Conservation (phyloP, 2,797 vertebrate species). For the Coranthus polyacanthus region DNA sequence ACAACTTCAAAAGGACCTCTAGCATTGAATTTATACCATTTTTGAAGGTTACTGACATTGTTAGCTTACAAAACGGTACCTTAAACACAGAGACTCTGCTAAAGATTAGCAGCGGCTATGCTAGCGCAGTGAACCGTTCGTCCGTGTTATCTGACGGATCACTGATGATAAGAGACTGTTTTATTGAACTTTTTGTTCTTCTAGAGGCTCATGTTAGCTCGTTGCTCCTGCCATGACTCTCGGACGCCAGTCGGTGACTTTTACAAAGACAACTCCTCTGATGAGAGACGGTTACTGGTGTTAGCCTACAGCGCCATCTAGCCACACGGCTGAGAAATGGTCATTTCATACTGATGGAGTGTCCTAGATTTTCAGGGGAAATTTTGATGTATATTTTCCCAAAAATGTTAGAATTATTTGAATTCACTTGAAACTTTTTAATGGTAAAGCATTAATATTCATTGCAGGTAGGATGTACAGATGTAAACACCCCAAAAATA, state of each 20-base stretch:
- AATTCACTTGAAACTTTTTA: no score
- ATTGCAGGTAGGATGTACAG: no score
- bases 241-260: slow-evolving; percentile 10
- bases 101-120: fast-evolving
- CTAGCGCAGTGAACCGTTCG: no score
- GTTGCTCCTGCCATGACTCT: background rate
- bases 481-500: no score
- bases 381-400: no score
- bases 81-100: no score
- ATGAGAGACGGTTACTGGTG: background rate
- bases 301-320: slow-evolving; percentile 27
- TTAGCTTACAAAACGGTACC: background rate
- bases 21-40: no score
- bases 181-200: background rate
- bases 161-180: background rate
- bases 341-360: no score
- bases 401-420: no score
- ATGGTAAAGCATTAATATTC: no score
- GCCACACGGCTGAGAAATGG: background rate
- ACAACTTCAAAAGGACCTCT: background rate
- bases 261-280: background rate
- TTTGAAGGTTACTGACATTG: background rate
- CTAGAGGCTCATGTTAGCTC: fast-evolving
- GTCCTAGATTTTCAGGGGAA: no score
- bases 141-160: fast-evolving